phyloP scores from a whole-genome alignment of 2,797 vertebrate genomes.

The Pangasius djambal region DNA sequence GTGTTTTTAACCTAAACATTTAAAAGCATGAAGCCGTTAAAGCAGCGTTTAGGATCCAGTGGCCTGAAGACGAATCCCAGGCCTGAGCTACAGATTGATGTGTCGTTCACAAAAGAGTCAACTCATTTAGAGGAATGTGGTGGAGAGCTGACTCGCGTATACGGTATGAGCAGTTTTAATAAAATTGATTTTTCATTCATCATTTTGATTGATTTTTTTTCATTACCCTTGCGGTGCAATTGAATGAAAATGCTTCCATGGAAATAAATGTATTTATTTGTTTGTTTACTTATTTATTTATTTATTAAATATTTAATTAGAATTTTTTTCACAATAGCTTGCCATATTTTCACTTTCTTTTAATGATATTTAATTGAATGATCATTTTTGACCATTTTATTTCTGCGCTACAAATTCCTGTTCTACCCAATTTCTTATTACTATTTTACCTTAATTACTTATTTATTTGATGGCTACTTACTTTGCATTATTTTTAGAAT shows the following conservation, averaged over 20 bases:
- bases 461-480: background rate
- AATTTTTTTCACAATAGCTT: background rate
- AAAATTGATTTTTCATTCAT: too few species aligned
- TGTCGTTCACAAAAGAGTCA: background rate
- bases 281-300: background rate
- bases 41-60: background rate
- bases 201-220: background rate
- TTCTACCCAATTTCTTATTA: background rate
- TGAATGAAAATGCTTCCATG: background rate
- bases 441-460: background rate
- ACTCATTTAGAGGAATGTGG: background rate
- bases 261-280: background rate
- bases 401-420: background rate
- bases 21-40: background rate
- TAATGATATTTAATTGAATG: background rate
- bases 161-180: background rate
- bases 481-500: background rate
- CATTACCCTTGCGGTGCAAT: background rate
- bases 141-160: background rate
- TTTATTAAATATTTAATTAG: background rate
- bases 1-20: slow-evolving; percentile 5
- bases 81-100: background rate
- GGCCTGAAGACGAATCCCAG: background rate
- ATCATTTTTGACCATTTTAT: background rate
- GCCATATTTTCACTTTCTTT: background rate